Evolutionary conservation across 2,113 vertebrate genomes (phyloP), one percentile per base, ranked within the genome.

Genomic region (Galbula dea): DNA sequence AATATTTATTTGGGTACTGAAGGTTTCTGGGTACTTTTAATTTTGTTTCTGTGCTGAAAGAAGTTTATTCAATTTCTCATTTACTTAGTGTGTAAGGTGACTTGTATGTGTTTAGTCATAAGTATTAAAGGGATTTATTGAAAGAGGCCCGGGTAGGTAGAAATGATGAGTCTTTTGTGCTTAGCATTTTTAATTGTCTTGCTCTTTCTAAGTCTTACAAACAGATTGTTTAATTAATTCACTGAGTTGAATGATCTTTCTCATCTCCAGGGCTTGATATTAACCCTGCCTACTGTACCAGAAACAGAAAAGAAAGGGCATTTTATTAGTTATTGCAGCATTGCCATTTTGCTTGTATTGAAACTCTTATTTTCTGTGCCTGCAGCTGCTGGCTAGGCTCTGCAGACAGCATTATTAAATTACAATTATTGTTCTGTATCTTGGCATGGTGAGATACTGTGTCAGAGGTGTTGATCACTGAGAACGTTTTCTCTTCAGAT

Each of bases 401-500:
- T 51, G 62, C 62, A 15, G 39, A 90, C 59, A 93, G n/a, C 91
- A 75, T 97, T 96, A 92, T 96, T 97, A 96, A 96, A 96, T 97
- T 94, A 93, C 74, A 85, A 26, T 97, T 96, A 96, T 94, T 96
- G 83, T 63, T 83, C 57, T 94, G 23, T 95, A n/a, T 91, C 78
- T 79, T 96, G 84, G 78, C 74, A 66, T 61, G 88, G 95, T 94
- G 76, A 62, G 72, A 54, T 72, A 20, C 90, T 91, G 57, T 83
- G 71, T 90, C 89, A 90, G 95, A 95, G 92, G 95, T 95, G 68
- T 59, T 91, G 90, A 83, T 63, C 15, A 32, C 59, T 63, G 62
- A 86, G 88, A 58, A 30, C 17, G 18, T 71, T 94, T 88, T 90
- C 55, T 78, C 26, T 86, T 89, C 86, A 76, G 41, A 16, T 9